Evolutionary conservation across 2,888 invertebrate species (phyloP).

Genomic region (Cataglyphis livida): DNA sequence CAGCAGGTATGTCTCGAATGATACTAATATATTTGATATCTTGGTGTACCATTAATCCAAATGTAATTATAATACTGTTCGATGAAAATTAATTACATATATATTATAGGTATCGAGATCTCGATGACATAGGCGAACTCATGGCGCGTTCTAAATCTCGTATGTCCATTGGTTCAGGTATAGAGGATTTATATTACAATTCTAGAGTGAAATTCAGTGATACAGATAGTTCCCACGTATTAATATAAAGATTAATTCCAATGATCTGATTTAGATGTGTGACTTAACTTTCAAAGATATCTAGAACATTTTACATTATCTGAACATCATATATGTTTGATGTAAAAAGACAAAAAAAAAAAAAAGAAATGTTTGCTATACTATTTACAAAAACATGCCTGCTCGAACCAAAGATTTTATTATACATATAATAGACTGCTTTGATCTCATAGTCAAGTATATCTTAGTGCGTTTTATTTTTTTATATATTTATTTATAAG

Average conservation of each 20-base stretch:
- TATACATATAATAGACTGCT: conserved; percentile 40
- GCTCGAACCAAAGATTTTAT: conserved; percentile 39
- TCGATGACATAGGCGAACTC: conserved; percentile 86
- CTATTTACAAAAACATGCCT: conserved; percentile 36
- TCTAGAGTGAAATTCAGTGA: conserved; percentile 82
- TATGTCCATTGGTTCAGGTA: conserved; percentile 82
- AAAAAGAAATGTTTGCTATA: conserved; percentile 32
- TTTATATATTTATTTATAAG: conserved; percentile 55
- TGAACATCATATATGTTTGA: conserved; percentile 38
- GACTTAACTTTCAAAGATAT: conserved; percentile 42
- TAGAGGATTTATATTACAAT: conserved; percentile 83
- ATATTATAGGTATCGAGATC: conserved; percentile 86
- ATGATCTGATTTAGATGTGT: conserved; percentile 36
- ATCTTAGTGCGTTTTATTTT: conserved; percentile 55
- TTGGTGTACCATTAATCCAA: background rate
- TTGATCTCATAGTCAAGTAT: conserved; percentile 64
- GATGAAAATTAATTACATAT: conserved; percentile 6
- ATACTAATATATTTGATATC: background rate
- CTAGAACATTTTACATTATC: conserved; percentile 45
- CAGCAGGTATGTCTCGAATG: conserved; percentile 77
- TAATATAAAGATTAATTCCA: conserved; percentile 76
- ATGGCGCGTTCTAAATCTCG: conserved; percentile 83
- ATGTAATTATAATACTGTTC: background rate
- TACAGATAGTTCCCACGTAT: conserved; percentile 79
- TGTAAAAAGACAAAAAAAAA: conserved; percentile 14